A percentile compares a stretch with the other conserved stretches of the same genome.
Conservation (phyloP, 2,113 vertebrate genomes). For the Toxostoma redivivum region DNA sequence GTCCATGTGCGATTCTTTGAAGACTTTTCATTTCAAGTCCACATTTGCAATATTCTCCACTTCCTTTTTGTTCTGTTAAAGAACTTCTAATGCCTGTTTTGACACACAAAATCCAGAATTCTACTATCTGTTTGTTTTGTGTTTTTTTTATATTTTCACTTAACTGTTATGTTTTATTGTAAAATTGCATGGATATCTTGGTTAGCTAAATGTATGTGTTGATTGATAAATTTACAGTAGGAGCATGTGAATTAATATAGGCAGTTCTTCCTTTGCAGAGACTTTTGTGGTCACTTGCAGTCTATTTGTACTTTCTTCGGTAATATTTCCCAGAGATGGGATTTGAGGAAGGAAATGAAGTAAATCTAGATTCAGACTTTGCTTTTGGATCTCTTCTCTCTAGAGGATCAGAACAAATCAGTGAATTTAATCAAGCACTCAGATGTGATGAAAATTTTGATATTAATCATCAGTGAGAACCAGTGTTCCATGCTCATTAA, state of each 20-base stretch:
- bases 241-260: neutral
- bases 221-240: neutral
- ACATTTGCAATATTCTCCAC: neutral
- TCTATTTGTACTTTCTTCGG: neutral
- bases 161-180: neutral
- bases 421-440: neutral
- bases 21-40: neutral
- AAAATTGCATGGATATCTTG: neutral
- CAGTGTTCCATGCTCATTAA: neutral
- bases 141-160: neutral
- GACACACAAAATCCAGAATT: neutral
- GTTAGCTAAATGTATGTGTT: neutral
- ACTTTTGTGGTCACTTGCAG: neutral
- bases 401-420: neutral
- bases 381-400: neutral
- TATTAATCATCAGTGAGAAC: constrained; percentile 11
- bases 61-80: neutral
- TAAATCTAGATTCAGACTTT: neutral
- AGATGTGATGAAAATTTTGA: neutral
- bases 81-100: neutral
- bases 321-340: neutral
- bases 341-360: neutral
- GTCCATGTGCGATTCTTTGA: neutral
- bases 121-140: neutral
- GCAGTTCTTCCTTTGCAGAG: neutral